Evolutionary conservation across 2,888 invertebrate genomes (phyloP).

Genomic region (Habroteleia sp.): DNA sequence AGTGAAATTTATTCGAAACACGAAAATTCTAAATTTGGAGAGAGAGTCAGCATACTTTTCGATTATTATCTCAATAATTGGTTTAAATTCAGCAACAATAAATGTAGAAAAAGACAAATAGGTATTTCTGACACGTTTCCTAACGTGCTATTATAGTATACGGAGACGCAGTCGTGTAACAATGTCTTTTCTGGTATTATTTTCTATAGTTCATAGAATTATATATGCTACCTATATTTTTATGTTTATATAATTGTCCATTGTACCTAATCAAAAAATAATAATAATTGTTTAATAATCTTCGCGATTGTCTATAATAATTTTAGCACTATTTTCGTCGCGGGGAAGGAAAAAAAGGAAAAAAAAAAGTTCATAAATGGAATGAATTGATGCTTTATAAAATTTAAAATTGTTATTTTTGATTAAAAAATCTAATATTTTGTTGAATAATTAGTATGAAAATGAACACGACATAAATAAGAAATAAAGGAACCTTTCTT

Average conservation of each 20-base stretch:
- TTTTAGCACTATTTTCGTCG: too few species aligned
- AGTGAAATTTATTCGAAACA: too few species aligned
- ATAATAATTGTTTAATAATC: constrained; percentile 3
- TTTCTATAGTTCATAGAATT: constrained; percentile 21
- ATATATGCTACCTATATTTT: background rate
- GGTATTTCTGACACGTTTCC: background rate
- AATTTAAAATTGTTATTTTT: too few species aligned
- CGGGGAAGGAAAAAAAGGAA: too few species aligned
- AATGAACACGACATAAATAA: constrained; percentile 5
- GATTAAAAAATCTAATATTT: too few species aligned
- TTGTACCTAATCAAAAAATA: background rate
- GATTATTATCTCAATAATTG: too few species aligned
- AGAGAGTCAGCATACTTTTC: too few species aligned
- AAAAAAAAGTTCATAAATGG: too few species aligned
- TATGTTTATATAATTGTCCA: constrained; percentile 3
- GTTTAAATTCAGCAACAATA: background rate
- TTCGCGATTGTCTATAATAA: background rate
- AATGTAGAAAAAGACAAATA: too few species aligned
- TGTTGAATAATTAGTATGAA: background rate
- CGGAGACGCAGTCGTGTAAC: constrained; percentile 7
- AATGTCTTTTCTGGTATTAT: constrained; percentile 14
- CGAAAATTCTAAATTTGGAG: too few species aligned
- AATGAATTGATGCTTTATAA: too few species aligned
- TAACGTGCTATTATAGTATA: constrained; percentile 12
- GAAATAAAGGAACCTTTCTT: constrained; percentile 43